Evolutionary conservation across 2,797 vertebrate genomes (phyloP), one percentile per base, ranked within the genome.

Genomic region (Eulemur mongoz): DNA sequence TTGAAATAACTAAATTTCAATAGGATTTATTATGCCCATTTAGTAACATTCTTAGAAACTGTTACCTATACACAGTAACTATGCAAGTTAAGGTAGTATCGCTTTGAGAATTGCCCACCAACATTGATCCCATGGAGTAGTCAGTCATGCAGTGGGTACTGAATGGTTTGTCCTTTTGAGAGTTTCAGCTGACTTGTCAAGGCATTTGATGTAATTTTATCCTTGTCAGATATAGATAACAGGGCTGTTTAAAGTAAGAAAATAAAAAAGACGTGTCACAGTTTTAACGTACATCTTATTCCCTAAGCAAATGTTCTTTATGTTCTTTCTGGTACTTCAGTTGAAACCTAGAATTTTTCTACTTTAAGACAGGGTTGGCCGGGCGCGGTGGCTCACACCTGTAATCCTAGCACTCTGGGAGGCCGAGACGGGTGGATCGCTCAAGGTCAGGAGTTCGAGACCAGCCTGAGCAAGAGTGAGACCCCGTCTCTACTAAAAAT

Each of bases 1-100:
- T 75, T 54, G 90, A 92, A 84, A 48, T 45, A 40, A 63, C 30
- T 88, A 40, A 89, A 65, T 94, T 93, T 94, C 22, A 40, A 23
- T 50, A 40, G 40, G 23, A 32, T 72, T 65, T 80, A 20, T 54
- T 85, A 18, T 23, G 27, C 7, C 43, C 84, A 12, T 80, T 86
- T 48, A 50, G 81, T 43, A 75, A 70, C 1, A 7, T 57, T 59
- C 43, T 90, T 72, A 89, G 40, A 76, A 86, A 70, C 11, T 84
- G 50, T 61, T 59, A 72, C 7, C 22, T 90, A 17, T 23, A 14
- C 5, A 15, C 11, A 32, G 2, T 80, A 84, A 69, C 18, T 82
- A 23, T 75, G 14, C 9, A 67, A 52, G 14, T 83, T 90, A 93
- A 11, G 38, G 8, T 91, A 35, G 52, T 63, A 15, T 5, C 91